A percentile compares a stretch with the other conserved stretches of the same genome.
Evolutionary conservation across 1,140 invertebrate genomes (phyloP).

Genomic region (Cotesia chilonis): DNA sequence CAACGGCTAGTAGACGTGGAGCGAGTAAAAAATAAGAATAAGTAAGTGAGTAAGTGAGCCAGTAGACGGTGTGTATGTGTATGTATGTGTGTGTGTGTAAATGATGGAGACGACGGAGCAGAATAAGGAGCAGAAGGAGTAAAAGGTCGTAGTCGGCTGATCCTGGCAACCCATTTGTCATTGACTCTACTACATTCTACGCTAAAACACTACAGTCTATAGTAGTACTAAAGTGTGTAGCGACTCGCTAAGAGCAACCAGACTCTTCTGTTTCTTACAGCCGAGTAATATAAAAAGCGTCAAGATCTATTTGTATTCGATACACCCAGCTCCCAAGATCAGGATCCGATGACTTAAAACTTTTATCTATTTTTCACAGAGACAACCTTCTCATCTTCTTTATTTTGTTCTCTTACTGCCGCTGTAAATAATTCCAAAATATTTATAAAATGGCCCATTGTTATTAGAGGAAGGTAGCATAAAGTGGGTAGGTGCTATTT

Average conservation of each 20-base stretch:
- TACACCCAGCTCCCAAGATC: not conserved
- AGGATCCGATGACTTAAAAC: conserved; percentile 14
- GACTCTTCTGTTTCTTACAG: conserved; percentile 40
- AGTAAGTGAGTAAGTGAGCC: too few relatives aligned
- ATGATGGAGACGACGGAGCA: not conserved
- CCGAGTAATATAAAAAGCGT: conserved; percentile 45
- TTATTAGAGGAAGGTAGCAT: too few relatives aligned
- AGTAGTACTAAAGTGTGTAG: too few relatives aligned
- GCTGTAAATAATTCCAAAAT: too few relatives aligned
- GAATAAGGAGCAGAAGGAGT: not conserved
- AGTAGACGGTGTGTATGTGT: not conserved
- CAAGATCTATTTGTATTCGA: conserved; percentile 30
- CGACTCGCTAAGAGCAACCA: not conserved
- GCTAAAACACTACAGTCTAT: not conserved
- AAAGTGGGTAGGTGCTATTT: too few relatives aligned
- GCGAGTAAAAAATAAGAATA: conserved; percentile 1
- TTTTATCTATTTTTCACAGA: conserved; percentile 19
- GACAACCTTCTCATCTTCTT: not conserved
- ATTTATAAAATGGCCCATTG: too few relatives aligned
- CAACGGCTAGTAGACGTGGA: not conserved
- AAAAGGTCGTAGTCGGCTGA: conserved; percentile 46
- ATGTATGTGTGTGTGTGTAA: not conserved
- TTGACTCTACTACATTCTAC: not conserved
- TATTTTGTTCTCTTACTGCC: not conserved
- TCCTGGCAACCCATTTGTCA: conserved; percentile 55